Base-by-base conservation (phyloP, 2,113 vertebrate genomes). In the Speoplatyrhinus poulsoni region DNA sequence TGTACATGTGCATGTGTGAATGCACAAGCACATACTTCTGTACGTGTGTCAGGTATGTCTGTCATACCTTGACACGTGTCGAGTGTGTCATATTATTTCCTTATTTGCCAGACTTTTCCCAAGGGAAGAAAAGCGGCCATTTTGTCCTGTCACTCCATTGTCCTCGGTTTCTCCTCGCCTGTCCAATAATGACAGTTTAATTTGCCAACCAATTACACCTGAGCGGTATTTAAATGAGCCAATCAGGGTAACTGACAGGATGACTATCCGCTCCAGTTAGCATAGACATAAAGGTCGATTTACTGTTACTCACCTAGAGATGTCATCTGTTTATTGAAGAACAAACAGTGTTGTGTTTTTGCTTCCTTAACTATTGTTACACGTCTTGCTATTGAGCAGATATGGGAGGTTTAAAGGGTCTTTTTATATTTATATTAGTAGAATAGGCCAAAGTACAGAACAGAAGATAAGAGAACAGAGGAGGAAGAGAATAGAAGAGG, bases 151-250 rank as follows among this genome's bases (percentile, higher is more conserved):
- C 89, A 90, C 82, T 90, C 79, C 84, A 82, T 76, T 60, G 81
- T 85, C 77, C 80, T 85, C 86, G 91, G 84, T 79, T 50, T 54
- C 85, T 79, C 79, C 72, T 83, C 48, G 69, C 81, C 82, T 90
- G 88, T 90, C 87, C 88, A 92, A 90, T 93, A 91, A 94, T 93
- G 92, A 93, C 92, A 93, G 91, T 93, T 95, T 95, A 94, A 95
- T 95, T 94, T 94, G 80, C 91, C 69, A 88, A 91, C 90, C 94
- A 93, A 95, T 96, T 93, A 94, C 91, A 93, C 85, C 91, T 91
- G 87, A 91, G 89, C 92, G 91, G 93, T 96, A 96, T 93, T 95
- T 95, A 97, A 95, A 95, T 93, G 89, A 92, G 87, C 71, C 91
- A 85, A 87, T 92, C 92, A 90, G 88, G 80, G 87, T 68, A 33